A percentile compares a stretch with the other conserved stretches of the same genome.
These are phyloP conservation scores for Stegostoma tigrinum DNA, from an alignment of 2,113 vertebrate species.

Conservation along the genomic window DNA sequence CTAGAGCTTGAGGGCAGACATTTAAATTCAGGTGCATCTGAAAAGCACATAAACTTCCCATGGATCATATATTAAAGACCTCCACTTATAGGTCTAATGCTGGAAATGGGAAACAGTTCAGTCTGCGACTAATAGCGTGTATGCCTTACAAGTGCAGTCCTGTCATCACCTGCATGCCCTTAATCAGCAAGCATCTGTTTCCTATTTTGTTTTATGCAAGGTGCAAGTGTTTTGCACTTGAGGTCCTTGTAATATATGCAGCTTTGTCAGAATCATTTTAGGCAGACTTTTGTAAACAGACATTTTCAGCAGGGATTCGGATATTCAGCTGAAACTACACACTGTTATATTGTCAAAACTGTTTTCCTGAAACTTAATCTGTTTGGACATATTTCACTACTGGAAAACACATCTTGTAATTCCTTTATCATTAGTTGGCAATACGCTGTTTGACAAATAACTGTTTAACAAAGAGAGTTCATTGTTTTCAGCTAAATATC, in stretches of 20 bases:
- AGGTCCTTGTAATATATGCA: slow-evolving; percentile 31
- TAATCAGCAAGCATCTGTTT: slow-evolving; percentile 75
- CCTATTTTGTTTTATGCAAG: slow-evolving; percentile 76
- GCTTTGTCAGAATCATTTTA: slow-evolving; percentile 34
- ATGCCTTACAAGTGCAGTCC: slow-evolving; percentile 72
- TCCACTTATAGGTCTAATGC: slow-evolving; percentile 12
- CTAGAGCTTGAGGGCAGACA: slow-evolving; percentile 5
- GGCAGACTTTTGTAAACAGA: slow-evolving; percentile 27
- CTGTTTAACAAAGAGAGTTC: neutral
- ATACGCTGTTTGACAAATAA: neutral
- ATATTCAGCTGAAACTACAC: slow-evolving; percentile 8
- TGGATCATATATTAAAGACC: slow-evolving; percentile 29
- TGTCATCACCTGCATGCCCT: slow-evolving; percentile 89
- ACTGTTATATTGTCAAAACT: slow-evolving; percentile 35
- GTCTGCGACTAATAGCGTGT: slow-evolving; percentile 63
- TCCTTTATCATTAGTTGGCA: neutral
- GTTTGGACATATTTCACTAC: neutral
- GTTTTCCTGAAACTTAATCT: slow-evolving; percentile 26
- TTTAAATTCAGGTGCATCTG: neutral
- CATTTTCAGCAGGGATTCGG: slow-evolving; percentile 8
- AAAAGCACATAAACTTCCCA: neutral
- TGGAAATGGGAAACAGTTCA: slow-evolving; percentile 58
- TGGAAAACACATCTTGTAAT: neutral
- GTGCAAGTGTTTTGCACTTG: slow-evolving; percentile 65
- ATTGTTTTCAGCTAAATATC: neutral